These are phyloP conservation scores for Chloroclysta siterata DNA, from an alignment of 2,888 invertebrate genomes.

Conservation along the genomic window DNA sequence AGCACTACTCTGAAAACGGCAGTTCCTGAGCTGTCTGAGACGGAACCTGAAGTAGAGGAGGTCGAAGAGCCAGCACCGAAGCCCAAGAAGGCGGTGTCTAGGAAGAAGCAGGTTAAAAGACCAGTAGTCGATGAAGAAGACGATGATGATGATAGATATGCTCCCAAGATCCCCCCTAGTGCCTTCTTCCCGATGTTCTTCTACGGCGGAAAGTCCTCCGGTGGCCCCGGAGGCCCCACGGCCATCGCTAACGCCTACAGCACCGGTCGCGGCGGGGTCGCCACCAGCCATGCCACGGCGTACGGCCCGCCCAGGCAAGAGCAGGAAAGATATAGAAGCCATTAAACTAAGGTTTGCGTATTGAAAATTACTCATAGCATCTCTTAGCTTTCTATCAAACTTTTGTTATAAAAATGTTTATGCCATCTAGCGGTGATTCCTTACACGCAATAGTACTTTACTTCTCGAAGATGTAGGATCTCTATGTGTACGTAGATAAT, in stretches of 20 bases:
- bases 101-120: slow-evolving; percentile 70
- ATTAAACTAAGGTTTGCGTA: slow-evolving; percentile 40
- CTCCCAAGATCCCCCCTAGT: slow-evolving; percentile 77
- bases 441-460: slow-evolving; percentile 5
- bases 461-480: background rate
- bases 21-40: slow-evolving; percentile 66
- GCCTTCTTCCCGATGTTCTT: slow-evolving; percentile 89
- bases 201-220: slow-evolving; percentile 69
- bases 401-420: slow-evolving; percentile 22
- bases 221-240: slow-evolving; percentile 85
- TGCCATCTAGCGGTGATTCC: slow-evolving; percentile 24
- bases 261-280: slow-evolving; percentile 88
- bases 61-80: slow-evolving; percentile 62
- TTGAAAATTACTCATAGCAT: slow-evolving; percentile 32
- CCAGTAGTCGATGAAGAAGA: slow-evolving; percentile 81
- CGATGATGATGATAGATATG: slow-evolving; percentile 70
- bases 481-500: background rate
- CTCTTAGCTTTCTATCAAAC: slow-evolving; percentile 23
- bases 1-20: slow-evolving; percentile 63
- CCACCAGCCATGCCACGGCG: slow-evolving; percentile 89
- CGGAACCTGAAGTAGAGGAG: slow-evolving; percentile 71
- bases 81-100: slow-evolving; percentile 63
- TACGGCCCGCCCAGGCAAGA: slow-evolving; percentile 86
- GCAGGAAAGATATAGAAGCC: slow-evolving; percentile 54
- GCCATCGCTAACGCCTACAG: slow-evolving; percentile 91